Evolutionary conservation across 2,888 invertebrate genomes (phyloP), one percentile per base, ranked within the genome.

Genomic region (Palloptera scutellata): DNA sequence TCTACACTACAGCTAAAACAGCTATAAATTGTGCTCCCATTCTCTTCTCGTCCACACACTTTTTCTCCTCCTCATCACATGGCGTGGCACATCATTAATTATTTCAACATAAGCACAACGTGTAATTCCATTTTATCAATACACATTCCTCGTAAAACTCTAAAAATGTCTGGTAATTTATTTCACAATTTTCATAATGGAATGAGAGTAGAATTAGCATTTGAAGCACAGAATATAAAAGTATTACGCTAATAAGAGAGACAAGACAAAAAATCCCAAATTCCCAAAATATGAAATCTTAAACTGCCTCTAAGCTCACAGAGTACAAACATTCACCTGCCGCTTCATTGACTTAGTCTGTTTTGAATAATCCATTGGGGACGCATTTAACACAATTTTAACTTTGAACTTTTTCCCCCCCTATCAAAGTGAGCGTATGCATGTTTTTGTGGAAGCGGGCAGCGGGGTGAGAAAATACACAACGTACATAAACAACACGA

Each of bases 201-300:
- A 30, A 30, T 30, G 52, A 41, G 17, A 17, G 40, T 42, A 45
- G 43, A 40, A 30, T 30, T 30, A 30, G 48, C 61, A 19, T 53
- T 62, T 48, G 30, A 43, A 57, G 52, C 61, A 55, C 12, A 17
- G 10, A 40, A 40, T 54, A 60, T 20, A 20, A 48, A 41, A 41
- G 30, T 30, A 30, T 30, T 51, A 43, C 52, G 52, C 53, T 58
- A 17, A 17, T 52, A 17, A 10, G n/a, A 8, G 30, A 30, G 30
- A 30, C 3, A 30, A 6, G 12, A 13, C 43, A 43, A 20, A 62
- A 60, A 73, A 71, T 75, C 76, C 78, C 77, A 71, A 76, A 79
- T 77, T 80, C 79, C 80, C 80, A 71, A 75, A 80, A 79, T 80
- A 77, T 78, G 72, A 78, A 79, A 78, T 80, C 74, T 80, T 80